Evolutionary conservation across 2,888 invertebrate species (phyloP).

Genomic region (Chrysolina oricalcia): DNA sequence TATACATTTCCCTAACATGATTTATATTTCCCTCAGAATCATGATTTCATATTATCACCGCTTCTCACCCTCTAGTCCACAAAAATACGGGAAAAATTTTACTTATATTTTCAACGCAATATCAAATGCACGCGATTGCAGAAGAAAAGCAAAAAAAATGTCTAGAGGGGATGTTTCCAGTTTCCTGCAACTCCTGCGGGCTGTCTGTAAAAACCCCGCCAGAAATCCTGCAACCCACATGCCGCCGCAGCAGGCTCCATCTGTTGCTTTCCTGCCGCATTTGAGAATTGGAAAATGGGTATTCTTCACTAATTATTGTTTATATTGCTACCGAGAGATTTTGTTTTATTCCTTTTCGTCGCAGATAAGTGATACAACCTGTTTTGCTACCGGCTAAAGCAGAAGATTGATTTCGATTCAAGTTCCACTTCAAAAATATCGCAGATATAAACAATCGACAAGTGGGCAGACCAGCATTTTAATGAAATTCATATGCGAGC

Average conservation of each 20-base stretch:
- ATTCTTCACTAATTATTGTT: constrained; percentile 66
- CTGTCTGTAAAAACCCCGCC: constrained; percentile 33
- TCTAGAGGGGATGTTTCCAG: background rate
- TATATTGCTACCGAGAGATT: constrained; percentile 62
- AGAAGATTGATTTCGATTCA: constrained; percentile 53
- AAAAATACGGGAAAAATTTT: no score
- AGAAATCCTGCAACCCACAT: constrained; percentile 63
- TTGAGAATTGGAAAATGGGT: constrained; percentile 43
- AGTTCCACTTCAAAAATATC: constrained; percentile 45
- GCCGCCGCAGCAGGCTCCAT: constrained; percentile 58
- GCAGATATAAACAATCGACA: constrained; percentile 25
- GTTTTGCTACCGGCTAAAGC: constrained; percentile 65
- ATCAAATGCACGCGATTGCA: background rate
- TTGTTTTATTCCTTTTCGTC: constrained; percentile 63
- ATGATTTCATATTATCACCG: no score
- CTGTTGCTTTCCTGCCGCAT: constrained; percentile 53
- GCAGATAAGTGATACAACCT: constrained; percentile 68
- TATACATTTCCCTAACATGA: no score
- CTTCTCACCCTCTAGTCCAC: no score
- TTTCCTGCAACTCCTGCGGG: background rate
- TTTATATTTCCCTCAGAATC: no score
- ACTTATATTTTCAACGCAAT: background rate
- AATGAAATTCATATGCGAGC: constrained; percentile 1
- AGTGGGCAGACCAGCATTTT: constrained; percentile 17
- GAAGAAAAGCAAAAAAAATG: background rate